A percentile compares a stretch with the other conserved stretches of the same genome.
These are phyloP conservation scores for Chromis chromis DNA, from an alignment of 2,797 vertebrate species.

Conservation along the genomic window DNA sequence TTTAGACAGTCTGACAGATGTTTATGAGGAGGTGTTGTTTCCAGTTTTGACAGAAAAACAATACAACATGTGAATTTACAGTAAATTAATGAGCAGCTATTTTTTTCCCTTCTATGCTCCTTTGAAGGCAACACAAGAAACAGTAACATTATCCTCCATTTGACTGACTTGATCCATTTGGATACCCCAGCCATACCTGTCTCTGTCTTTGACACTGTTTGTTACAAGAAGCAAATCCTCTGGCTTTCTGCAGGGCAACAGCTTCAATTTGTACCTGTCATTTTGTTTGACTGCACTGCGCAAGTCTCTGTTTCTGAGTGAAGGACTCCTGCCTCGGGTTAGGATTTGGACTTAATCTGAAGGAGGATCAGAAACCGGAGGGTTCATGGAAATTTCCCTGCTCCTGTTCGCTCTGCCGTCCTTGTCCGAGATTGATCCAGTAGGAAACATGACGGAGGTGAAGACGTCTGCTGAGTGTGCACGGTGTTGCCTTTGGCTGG, in stretches of 20 bases:
- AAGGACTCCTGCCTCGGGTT: constrained; percentile 20
- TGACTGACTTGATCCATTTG: constrained; percentile 6
- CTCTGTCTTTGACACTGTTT: not conserved
- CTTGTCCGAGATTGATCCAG: constrained; percentile 13
- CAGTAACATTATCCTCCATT: constrained; percentile 1
- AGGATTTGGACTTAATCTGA: constrained; percentile 47
- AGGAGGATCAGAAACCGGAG: constrained; percentile 24
- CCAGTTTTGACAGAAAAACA: not conserved
- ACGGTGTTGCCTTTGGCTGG: constrained; percentile 1
- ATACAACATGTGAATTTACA: not conserved
- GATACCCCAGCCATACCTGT: not conserved
- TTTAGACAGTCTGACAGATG: constrained; percentile 1
- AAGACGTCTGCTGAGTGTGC: constrained; percentile 16
- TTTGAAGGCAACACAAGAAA: not conserved
- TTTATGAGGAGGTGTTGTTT: not conserved
- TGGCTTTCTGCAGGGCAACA: constrained; percentile 18
- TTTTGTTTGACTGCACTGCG: constrained; percentile 9
- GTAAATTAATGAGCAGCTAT: not conserved
- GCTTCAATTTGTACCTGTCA: constrained; percentile 30
- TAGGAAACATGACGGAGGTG: constrained; percentile 1
- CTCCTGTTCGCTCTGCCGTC: not conserved
- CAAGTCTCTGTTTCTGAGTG: not conserved
- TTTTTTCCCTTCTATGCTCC: not conserved
- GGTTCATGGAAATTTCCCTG: constrained; percentile 8
- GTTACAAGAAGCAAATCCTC: constrained; percentile 31